Percentiles rank a stretch among this genome's conserved stretches.
Conservation (phyloP, 1,140 invertebrate genomes). For the Leptinotarsa lineolata region DNA sequence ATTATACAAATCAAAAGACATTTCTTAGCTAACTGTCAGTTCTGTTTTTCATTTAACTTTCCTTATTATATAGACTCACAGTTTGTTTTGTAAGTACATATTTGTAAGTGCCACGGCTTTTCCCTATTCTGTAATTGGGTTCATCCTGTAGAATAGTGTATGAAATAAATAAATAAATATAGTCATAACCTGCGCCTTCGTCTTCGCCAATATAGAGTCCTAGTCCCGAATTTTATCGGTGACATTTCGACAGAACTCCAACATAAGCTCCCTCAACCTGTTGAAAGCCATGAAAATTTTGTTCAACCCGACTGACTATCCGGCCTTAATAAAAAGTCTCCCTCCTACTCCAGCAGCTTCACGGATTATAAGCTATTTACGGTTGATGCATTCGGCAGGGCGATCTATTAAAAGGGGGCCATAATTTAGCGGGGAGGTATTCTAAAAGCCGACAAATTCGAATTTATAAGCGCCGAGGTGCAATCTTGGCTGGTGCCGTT, state of each 20-base stretch:
- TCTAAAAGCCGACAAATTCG: conserved; percentile 2
- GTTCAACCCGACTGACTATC: neutral
- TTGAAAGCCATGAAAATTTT: neutral
- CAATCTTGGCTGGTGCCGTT: neutral
- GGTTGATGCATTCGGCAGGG: neutral
- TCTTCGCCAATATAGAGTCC: too few species aligned
- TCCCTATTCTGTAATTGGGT: too few species aligned
- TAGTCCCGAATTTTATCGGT: too few species aligned
- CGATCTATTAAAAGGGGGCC: conserved; percentile 1
- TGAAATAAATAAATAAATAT: too few species aligned
- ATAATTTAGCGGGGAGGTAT: neutral
- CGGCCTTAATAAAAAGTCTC: conserved; percentile 5
- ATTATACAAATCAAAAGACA: too few species aligned
- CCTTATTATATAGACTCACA: too few species aligned
- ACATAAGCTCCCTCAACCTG: neutral
- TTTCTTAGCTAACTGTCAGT: too few species aligned
- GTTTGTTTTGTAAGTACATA: too few species aligned
- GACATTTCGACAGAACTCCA: neutral
- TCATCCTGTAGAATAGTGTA: too few species aligned
- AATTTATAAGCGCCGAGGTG: neutral
- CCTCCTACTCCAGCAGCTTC: neutral
- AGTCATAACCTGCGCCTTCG: too few species aligned
- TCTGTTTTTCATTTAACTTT: too few species aligned
- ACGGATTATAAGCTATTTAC: conserved; percentile 8
- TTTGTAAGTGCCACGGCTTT: too few species aligned